Conservation (phyloP, 1,140 invertebrate species). For the Gonatopus flavifemur region DNA sequence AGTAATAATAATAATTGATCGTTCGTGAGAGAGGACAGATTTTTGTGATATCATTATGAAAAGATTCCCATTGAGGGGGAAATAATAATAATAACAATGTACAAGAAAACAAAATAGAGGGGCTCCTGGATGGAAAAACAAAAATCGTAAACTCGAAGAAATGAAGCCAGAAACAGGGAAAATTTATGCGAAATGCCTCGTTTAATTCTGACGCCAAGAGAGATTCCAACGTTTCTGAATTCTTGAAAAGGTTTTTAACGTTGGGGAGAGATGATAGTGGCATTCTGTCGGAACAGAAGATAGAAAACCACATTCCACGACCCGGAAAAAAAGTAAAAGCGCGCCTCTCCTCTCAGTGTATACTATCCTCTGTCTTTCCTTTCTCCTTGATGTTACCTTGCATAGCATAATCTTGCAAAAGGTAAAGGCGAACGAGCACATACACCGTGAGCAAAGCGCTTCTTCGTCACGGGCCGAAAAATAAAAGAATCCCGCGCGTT, state of each 20-base stretch:
- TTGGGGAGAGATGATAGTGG: constrained; percentile 7
- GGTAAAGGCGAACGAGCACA: no score
- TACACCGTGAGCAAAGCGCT: no score
- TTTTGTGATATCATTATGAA: no score
- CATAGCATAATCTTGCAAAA: constrained; percentile 9
- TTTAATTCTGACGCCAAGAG: constrained; percentile 15
- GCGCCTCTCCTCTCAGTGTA: no score
- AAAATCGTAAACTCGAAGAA: background rate
- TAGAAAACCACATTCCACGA: constrained; percentile 5
- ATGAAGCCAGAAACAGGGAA: background rate
- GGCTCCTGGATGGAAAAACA: background rate
- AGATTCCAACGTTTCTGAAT: constrained; percentile 10
- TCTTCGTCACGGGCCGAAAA: constrained; percentile 17
- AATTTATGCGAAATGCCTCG: background rate
- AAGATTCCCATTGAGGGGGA: no score
- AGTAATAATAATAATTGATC: no score
- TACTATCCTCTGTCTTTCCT: no score
- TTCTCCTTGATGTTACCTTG: background rate
- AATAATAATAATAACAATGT: no score
- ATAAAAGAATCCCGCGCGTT: constrained; percentile 28
- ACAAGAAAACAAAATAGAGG: background rate
- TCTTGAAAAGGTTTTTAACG: background rate
- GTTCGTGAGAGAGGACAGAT: no score
- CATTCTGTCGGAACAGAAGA: constrained; percentile 5
- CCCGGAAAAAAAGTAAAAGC: no score